Evolutionary conservation across 2,113 vertebrate genomes (phyloP), one percentile per base, ranked within the genome.

Genomic region (Ceratotherium simum): DNA sequence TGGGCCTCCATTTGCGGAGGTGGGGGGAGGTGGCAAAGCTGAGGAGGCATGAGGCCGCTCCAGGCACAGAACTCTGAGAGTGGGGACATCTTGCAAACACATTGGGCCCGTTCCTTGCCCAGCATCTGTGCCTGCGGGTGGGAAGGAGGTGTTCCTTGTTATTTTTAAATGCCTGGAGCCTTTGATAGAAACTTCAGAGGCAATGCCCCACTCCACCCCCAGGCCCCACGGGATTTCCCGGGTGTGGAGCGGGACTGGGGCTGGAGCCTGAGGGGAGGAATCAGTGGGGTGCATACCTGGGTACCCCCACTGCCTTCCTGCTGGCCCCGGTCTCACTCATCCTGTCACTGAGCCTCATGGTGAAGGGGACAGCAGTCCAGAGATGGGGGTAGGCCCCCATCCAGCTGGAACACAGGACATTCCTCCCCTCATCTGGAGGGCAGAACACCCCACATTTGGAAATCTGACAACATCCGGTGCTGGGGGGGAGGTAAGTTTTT

Each of bases 161-260:
- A 97, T 96, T 97, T 98, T 97, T 98, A 97, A 98, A 97, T 73
- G 94, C 83, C 95, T 80, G 64, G 81, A 97, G 97, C 87, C 97
- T 98, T 97, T 98, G 97, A 98, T 96, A 98, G 96, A 92, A 93
- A 98, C 97, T 97, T 98, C 97, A 98, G 95, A 98, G 96, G 87
- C 96, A 82, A 25, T 0, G 18, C 27, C 36, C 27, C 7, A 54
- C 46, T 12, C 20, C 33, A 25, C 31, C 42, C 33, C 48, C 23
- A 25, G 27, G 23, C 54, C 73, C 95, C 2, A 0, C 12, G 94
- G 51, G 76, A 3, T 25, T 33, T 81, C 29, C 79, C 23, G 3
- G 62, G 60, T 70, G 60, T 75, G 31, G 46, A 10, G 36, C 36
- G 36, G 62, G 27, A 3, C 39, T 42, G 16, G 14, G 67, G 78